phyloP scores from a whole-genome alignment of 1,140 invertebrate genomes.

The Leptinotarsa texana region DNA sequence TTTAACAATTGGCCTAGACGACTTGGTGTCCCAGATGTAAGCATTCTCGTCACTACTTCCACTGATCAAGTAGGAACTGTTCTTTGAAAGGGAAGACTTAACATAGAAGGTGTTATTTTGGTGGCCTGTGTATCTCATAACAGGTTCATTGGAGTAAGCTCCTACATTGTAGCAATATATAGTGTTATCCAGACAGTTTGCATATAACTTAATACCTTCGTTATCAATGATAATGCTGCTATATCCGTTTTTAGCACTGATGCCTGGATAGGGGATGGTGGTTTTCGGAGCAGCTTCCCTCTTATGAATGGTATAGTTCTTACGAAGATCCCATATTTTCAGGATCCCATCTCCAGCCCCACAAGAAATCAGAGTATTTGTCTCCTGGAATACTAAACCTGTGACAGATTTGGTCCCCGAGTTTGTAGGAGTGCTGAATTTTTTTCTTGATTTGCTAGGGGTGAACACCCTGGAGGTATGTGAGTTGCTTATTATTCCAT shows the following conservation, averaged over 20 bases:
- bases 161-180: slow-evolving; percentile 84
- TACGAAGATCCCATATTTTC: slow-evolving; percentile 86
- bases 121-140: slow-evolving; percentile 69
- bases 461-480: slow-evolving; percentile 43
- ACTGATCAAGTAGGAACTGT: slow-evolving; percentile 78
- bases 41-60: slow-evolving; percentile 83
- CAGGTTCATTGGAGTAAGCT: slow-evolving; percentile 69
- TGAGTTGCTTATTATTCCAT: slow-evolving; percentile 52
- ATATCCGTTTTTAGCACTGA: slow-evolving; percentile 72
- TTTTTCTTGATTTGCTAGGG: slow-evolving; percentile 41
- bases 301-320: slow-evolving; percentile 74
- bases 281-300: slow-evolving; percentile 72
- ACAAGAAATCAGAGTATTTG: slow-evolving; percentile 75
- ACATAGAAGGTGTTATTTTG: slow-evolving; percentile 81
- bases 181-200: slow-evolving; percentile 82
- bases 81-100: slow-evolving; percentile 77
- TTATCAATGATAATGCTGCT: slow-evolving; percentile 78
- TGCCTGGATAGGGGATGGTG: slow-evolving; percentile 71
- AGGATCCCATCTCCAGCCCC: slow-evolving; percentile 82
- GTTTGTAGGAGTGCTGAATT: slow-evolving; percentile 22
- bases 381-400: slow-evolving; percentile 77
- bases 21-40: slow-evolving; percentile 78
- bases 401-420: slow-evolving; percentile 68
- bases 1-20: slow-evolving; percentile 67
- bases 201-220: slow-evolving; percentile 71